phyloP scores from a whole-genome alignment of 2,113 vertebrate genomes.

The Oxyura jamaicensis region DNA sequence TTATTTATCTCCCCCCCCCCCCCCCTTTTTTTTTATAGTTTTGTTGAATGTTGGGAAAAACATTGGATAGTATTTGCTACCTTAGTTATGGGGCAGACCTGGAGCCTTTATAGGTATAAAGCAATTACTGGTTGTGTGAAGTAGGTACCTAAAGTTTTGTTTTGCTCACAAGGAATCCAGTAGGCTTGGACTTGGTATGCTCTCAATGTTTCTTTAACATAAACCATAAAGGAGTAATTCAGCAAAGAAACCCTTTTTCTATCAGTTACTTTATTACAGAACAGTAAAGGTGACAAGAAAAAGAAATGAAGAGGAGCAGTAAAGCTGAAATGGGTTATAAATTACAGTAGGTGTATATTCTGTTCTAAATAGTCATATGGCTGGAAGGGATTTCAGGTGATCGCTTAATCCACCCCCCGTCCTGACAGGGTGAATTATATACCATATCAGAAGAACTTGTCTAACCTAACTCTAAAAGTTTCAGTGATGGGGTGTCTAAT shows the following conservation, averaged over 20 bases:
- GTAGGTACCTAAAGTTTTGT: not conserved
- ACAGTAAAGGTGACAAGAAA: constrained; percentile 9
- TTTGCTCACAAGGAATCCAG: not conserved
- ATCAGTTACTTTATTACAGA: not conserved
- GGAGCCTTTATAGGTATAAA: not conserved
- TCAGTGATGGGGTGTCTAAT: not conserved
- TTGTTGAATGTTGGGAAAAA: not conserved
- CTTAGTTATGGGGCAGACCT: not conserved
- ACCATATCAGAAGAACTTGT: not conserved
- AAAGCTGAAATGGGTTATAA: constrained; percentile 31
- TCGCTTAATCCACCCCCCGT: not conserved
- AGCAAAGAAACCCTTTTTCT: not conserved
- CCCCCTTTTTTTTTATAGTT: not conserved
- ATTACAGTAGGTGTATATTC: not conserved
- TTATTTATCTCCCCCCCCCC: too few relatives aligned
- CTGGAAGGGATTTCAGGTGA: constrained; percentile 18
- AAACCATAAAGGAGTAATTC: not conserved
- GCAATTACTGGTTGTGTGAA: not conserved
- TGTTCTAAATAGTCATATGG: not conserved
- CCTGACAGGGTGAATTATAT: not conserved
- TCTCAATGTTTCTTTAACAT: not conserved
- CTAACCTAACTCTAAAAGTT: constrained; percentile 1
- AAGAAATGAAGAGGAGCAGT: not conserved
- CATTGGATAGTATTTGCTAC: not conserved
- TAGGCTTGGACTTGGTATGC: not conserved